Evolutionary conservation across 1,140 invertebrate species (phyloP), one percentile per base, ranked within the genome.

Genomic region (Saccostrea cuccullata): DNA sequence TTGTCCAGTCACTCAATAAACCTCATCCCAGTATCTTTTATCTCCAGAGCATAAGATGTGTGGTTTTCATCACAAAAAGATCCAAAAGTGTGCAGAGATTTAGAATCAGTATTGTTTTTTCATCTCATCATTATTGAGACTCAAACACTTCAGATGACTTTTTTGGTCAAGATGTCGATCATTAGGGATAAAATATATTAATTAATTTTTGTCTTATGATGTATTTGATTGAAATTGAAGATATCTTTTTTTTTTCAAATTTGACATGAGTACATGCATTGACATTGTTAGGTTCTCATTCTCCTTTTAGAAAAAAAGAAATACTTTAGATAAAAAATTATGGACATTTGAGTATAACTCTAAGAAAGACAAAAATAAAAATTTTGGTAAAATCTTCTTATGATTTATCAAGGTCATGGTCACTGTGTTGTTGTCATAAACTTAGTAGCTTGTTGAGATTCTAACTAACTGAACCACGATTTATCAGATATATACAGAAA

Each of bases 381-480:
- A 36, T 36, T 36, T 36, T 36, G 30, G 30, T 36, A 36, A 5
- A 47, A 47, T 6, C 5, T 47, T 47, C 9, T 47, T 47, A 47
- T 6, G 47, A 47, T 47, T 9, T 47, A 47, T 47, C 23, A 67
- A 36, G 26, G 70, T 77, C 30, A 77, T 15, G 70, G 70, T 13
- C 70, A 77, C 9, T 30, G 23, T 36, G 30, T 26, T 73, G 70
- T 73, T 77, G 70, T 77, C 70, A 77, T 77, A 77, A 77, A 77
- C 23, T 77, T 36, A 26, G 26, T 36, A 26, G 0, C 70, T 30
- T 77, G 70, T 26, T 77, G 70, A 36, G 70, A 30, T 17, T 30
- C 15, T 36, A 77, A 12, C 70, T 36, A 26, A 77, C 30, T 77
- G 70, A 77, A 77, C 70, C 26, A 30, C 12, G 23, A 77, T 77